These are phyloP conservation scores for Borostomias antarcticus DNA, from an alignment of 2,797 vertebrate genomes.

Conservation along the genomic window DNA sequence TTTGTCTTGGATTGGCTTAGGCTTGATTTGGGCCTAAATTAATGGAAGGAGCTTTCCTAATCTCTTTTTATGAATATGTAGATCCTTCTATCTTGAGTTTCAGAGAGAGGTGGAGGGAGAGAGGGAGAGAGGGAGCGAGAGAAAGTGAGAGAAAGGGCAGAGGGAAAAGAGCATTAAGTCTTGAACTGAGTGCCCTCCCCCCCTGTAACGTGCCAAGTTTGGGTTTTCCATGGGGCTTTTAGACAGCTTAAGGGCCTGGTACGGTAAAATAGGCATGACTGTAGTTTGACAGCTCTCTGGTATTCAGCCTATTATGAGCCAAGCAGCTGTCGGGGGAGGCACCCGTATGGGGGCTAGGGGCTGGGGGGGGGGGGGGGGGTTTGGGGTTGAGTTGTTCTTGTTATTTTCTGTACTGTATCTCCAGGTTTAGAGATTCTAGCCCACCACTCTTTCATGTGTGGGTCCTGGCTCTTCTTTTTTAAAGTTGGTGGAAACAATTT, in stretches of 20 bases:
- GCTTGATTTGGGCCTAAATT: constrained; percentile 70
- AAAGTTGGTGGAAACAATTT: too few species aligned
- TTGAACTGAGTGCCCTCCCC: constrained; percentile 55
- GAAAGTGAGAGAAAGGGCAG: constrained; percentile 32
- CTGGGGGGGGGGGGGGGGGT: constrained; percentile 46
- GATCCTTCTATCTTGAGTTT: constrained; percentile 65
- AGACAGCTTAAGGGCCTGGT: constrained; percentile 57
- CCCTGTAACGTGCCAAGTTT: constrained; percentile 49
- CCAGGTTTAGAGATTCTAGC: too few species aligned
- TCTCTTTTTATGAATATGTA: constrained; percentile 70
- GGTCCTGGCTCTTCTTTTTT: too few species aligned
- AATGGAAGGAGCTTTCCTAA: constrained; percentile 66
- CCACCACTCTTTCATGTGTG: too few species aligned
- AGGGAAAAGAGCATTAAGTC: constrained; percentile 54
- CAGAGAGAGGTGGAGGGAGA: constrained; percentile 54
- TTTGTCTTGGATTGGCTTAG: constrained; percentile 72
- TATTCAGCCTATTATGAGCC: constrained; percentile 47
- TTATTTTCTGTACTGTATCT: constrained; percentile 63
- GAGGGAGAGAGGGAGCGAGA: constrained; percentile 43
- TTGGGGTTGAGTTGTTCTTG: constrained; percentile 28
- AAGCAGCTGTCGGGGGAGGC: constrained; percentile 63
- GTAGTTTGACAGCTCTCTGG: constrained; percentile 49
- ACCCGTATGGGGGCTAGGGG: constrained; percentile 51
- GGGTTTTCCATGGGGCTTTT: constrained; percentile 62
- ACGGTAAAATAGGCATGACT: constrained; percentile 63